A percentile compares a stretch with the other conserved stretches of the same genome.
Evolutionary conservation across 2,888 invertebrate genomes (phyloP).

Genomic region (Lithophane leautieri): DNA sequence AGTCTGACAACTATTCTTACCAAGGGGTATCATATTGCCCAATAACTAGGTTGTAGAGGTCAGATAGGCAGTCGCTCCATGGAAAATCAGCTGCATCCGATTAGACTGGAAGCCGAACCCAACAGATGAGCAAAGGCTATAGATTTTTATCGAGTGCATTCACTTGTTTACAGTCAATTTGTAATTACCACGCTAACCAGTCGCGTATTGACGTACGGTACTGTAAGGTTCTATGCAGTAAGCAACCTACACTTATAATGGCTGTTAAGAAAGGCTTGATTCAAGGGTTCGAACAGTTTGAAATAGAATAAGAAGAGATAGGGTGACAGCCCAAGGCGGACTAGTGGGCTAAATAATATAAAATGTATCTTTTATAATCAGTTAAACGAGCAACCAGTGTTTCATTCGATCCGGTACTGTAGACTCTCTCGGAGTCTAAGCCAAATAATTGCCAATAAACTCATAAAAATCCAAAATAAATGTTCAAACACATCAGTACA

Average conservation of each 20-base stretch:
- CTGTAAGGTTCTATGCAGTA: too few relatives aligned
- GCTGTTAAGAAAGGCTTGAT: too few relatives aligned
- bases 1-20: neutral
- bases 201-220: conserved; percentile 13
- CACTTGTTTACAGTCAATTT: conserved; percentile 4
- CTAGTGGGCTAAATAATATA: too few relatives aligned
- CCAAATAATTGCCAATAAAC: conserved; percentile 51
- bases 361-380: too few relatives aligned
- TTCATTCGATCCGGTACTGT: too few relatives aligned
- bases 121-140: neutral
- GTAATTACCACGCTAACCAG: neutral
- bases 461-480: conserved; percentile 56
- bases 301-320: too few relatives aligned
- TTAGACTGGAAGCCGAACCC: neutral
- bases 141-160: neutral
- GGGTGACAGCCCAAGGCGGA: too few relatives aligned
- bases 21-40: neutral
- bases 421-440: too few relatives aligned
- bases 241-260: too few relatives aligned
- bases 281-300: too few relatives aligned
- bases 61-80: neutral
- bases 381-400: too few relatives aligned
- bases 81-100: neutral
- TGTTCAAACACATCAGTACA: conserved; percentile 22
- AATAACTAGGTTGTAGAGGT: neutral